Conservation (phyloP, 2,888 invertebrate species). For the Coelopa pilipes region DNA sequence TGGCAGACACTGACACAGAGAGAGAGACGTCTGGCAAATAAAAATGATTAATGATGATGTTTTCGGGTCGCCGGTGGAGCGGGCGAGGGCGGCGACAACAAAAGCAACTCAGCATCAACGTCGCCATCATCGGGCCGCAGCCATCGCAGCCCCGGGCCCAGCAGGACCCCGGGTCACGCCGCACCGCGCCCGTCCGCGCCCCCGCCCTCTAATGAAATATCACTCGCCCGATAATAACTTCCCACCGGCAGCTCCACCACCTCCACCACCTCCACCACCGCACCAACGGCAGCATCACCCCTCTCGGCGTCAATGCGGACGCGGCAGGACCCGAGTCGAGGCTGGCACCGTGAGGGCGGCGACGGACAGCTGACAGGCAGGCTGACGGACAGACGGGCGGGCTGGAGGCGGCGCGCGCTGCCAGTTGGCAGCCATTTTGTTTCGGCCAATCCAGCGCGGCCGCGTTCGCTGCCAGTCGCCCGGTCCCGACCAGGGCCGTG, state of each 20-base stretch:
- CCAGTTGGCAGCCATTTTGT: slow-evolving; percentile 58
- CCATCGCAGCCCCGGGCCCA: too few relatives aligned
- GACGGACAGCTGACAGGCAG: slow-evolving; percentile 56
- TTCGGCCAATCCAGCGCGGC: slow-evolving; percentile 37
- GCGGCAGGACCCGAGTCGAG: slow-evolving; percentile 9
- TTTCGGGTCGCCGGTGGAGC: slow-evolving; percentile 44
- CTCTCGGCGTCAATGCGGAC: slow-evolving; percentile 3
- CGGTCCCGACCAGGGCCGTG: slow-evolving; percentile 41
- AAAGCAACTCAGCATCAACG: neutral
- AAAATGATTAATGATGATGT: slow-evolving; percentile 63
- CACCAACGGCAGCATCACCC: slow-evolving; percentile 43
- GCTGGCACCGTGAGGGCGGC: slow-evolving; percentile 35
- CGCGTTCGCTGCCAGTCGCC: slow-evolving; percentile 29
- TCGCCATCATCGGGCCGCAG: neutral
- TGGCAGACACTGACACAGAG: slow-evolving; percentile 37
- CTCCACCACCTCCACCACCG: neutral
- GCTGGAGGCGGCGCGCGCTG: slow-evolving; percentile 28
- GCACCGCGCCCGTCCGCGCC: neutral
- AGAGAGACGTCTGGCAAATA: slow-evolving; percentile 61
- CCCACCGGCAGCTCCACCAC: slow-evolving; percentile 40
- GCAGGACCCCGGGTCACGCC: too few relatives aligned
- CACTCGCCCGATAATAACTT: slow-evolving; percentile 18
- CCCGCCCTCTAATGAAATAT: slow-evolving; percentile 22
- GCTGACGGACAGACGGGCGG: slow-evolving; percentile 34
- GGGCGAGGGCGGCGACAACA: slow-evolving; percentile 38